Evolutionary conservation across 2,888 invertebrate genomes (phyloP).

Genomic region (Tigriopus californicus): DNA sequence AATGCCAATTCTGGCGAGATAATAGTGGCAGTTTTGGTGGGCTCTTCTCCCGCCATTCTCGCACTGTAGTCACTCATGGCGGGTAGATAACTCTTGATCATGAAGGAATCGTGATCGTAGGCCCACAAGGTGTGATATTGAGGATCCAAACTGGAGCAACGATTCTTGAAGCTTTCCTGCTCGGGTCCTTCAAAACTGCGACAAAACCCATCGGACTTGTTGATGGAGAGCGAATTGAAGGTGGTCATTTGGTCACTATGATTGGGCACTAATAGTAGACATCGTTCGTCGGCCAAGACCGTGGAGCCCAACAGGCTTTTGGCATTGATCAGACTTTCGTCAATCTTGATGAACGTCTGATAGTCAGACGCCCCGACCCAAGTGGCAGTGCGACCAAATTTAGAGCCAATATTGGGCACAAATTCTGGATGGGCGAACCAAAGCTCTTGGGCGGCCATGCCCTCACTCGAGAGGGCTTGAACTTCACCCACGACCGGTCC

Average conservation of each 20-base stretch:
- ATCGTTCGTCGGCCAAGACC: not conserved
- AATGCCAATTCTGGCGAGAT: slow-evolving; percentile 62
- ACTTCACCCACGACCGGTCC: slow-evolving; percentile 28
- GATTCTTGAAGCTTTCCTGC: slow-evolving; percentile 63
- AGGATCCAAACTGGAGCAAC: slow-evolving; percentile 67
- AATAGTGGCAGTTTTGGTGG: slow-evolving; percentile 35
- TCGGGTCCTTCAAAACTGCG: slow-evolving; percentile 59
- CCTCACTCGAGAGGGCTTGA: slow-evolving; percentile 40
- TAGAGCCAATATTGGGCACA: slow-evolving; percentile 62
- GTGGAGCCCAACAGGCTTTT: slow-evolving; percentile 47
- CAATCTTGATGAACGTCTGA: slow-evolving; percentile 78
- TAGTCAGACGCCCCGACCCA: slow-evolving; percentile 93
- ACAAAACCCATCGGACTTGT: slow-evolving; percentile 69
- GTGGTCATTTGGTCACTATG: slow-evolving; percentile 48
- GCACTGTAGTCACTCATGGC: not conserved
- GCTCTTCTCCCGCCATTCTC: slow-evolving; percentile 12
- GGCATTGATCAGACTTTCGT: slow-evolving; percentile 78
- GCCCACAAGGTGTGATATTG: slow-evolving; percentile 86
- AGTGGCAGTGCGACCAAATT: slow-evolving; percentile 66
- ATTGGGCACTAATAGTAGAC: slow-evolving; percentile 56
- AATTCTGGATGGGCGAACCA: slow-evolving; percentile 46
- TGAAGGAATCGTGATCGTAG: slow-evolving; percentile 10
- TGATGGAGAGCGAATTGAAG: slow-evolving; percentile 73
- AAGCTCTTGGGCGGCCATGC: slow-evolving; percentile 21
- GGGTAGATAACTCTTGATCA: not conserved